phyloP scores from a whole-genome alignment of 2,888 invertebrate genomes.

The Girardia tigrina region DNA sequence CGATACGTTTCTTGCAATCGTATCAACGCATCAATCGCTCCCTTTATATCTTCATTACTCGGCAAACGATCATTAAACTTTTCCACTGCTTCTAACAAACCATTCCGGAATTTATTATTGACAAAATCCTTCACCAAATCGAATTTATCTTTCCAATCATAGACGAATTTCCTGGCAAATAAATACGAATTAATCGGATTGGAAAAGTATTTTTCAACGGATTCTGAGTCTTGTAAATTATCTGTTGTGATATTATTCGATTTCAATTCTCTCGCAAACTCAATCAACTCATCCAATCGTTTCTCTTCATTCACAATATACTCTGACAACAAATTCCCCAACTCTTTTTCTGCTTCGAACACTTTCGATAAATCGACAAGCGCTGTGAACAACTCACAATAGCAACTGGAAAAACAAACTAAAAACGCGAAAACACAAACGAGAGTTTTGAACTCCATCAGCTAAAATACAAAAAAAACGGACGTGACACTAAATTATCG shows the following conservation, averaged over 20 bases:
- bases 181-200: conserved; percentile 16
- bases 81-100: neutral
- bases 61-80: neutral
- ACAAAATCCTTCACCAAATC: conserved; percentile 8
- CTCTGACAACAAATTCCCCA: neutral
- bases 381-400: neutral
- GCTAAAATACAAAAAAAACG: no score
- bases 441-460: no score
- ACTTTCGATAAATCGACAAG: neutral
- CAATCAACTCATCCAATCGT: neutral
- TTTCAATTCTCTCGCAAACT: neutral
- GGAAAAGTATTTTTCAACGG: conserved; percentile 18
- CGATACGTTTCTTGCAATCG: neutral
- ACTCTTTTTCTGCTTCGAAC: neutral
- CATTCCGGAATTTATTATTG: neutral
- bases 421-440: neutral
- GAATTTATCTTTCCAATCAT: conserved; percentile 4
- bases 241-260: neutral
- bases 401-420: neutral
- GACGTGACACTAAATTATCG: no score
- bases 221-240: neutral
- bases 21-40: neutral
- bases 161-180: neutral
- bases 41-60: neutral
- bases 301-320: neutral